These are phyloP conservation scores for Pseudococcus viburni DNA, from an alignment of 2,888 invertebrate genomes.

Conservation along the genomic window DNA sequence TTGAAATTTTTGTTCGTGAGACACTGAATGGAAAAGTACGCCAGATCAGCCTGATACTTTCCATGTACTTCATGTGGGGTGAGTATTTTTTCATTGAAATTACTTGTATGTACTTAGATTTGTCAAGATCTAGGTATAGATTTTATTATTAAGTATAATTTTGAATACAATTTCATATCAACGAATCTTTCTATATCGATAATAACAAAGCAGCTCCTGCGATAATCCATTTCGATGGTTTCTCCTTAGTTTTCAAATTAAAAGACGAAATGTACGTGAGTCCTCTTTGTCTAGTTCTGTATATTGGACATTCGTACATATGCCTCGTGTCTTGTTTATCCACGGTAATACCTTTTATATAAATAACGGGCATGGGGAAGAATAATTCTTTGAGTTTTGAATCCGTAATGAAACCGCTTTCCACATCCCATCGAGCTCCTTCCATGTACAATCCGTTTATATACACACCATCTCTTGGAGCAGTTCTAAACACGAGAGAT, in stretches of 20 bases:
- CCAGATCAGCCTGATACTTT: too few relatives aligned
- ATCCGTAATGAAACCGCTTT: slow-evolving; percentile 84
- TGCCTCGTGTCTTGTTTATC: slow-evolving; percentile 91
- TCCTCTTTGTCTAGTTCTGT: slow-evolving; percentile 90
- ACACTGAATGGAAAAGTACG: too few relatives aligned
- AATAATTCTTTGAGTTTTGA: slow-evolving; percentile 91
- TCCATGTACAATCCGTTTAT: slow-evolving; percentile 93
- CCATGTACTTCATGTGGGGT: too few relatives aligned
- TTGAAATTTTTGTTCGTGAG: too few relatives aligned
- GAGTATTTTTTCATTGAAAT: too few relatives aligned
- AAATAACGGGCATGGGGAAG: slow-evolving; percentile 91
- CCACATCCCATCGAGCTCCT: slow-evolving; percentile 93
- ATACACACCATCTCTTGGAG: slow-evolving; percentile 93
- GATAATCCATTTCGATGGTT: slow-evolving; percentile 91
- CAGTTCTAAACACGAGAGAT: slow-evolving; percentile 73
- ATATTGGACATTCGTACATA: slow-evolving; percentile 93
- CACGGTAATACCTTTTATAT: slow-evolving; percentile 86
- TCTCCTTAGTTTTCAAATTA: slow-evolving; percentile 90
- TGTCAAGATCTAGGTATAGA: too few relatives aligned
- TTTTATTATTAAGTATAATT: too few relatives aligned
- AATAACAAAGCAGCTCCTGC: slow-evolving; percentile 93
- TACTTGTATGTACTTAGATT: too few relatives aligned
- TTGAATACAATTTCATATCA: too few relatives aligned
- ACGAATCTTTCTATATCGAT: slow-evolving; percentile 77
- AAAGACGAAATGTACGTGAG: slow-evolving; percentile 97